These are phyloP conservation scores for Nymphicus hollandicus DNA, from an alignment of 2,113 vertebrate species.

Conservation along the genomic window DNA sequence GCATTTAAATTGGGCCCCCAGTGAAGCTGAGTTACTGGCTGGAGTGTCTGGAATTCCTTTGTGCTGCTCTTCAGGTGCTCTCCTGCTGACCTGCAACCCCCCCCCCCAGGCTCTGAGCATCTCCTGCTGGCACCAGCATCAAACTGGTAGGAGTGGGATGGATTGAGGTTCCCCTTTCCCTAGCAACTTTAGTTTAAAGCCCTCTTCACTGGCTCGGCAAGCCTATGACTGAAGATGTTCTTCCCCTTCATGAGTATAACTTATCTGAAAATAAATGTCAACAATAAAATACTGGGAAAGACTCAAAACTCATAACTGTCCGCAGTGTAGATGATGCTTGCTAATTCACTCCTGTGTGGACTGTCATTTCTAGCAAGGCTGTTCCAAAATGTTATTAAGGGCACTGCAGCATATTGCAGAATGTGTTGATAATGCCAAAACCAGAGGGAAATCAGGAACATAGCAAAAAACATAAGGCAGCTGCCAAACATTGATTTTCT, in stretches of 20 bases:
- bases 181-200: background rate
- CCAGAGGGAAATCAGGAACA: slow-evolving; percentile 24
- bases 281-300: background rate
- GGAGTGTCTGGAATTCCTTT: background rate
- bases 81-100: background rate
- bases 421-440: slow-evolving; percentile 45
- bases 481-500: slow-evolving; percentile 47
- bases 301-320: background rate
- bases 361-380: slow-evolving; percentile 3
- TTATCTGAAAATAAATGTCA: background rate
- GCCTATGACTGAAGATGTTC: background rate
- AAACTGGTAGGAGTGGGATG: background rate
- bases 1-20: background rate
- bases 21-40: background rate
- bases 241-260: background rate
- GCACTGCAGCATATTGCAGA: slow-evolving; percentile 64
- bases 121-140: background rate
- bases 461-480: background rate
- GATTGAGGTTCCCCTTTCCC: background rate
- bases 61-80: background rate
- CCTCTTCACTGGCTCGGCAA: background rate
- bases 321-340: background rate
- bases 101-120: background rate
- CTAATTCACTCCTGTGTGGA: slow-evolving; percentile 45
- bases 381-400: slow-evolving; percentile 62